Base-by-base conservation (phyloP, 2,888 invertebrate genomes). In the Phengaris alcon region DNA sequence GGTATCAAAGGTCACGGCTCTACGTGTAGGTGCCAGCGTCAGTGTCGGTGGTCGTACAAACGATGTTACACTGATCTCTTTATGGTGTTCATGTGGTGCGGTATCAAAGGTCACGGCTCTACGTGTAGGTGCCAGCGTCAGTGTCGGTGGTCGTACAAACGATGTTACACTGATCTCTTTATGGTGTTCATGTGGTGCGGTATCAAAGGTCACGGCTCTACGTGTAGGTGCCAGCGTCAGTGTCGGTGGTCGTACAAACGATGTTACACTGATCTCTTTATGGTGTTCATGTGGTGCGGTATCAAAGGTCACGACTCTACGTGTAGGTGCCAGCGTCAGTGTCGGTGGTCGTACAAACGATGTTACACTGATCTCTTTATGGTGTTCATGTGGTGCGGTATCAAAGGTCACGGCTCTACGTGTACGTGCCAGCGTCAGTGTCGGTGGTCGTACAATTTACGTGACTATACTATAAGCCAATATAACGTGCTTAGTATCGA, bases 371-470 rank as follows among this genome's bases (percentile, higher is more conserved):
- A 44, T 64, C 44, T 64, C 46, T n/a, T n/a, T 2, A 59, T 15
- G 15, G 10, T 48, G 46, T 69, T 51, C n/a, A 9, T 51, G 51
- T 22, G 48, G 48, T 70, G 22, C 15, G n/a, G 51, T 48, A 48
- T 10, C 52, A 12, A 70, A 70, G 52, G 52, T 70, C 70, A 70
- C 51, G 70, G 15, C 22, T 52, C 15, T 51, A 64, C 64, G 35
- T 51, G 70, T 15, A 70, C 72, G 52, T 52, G 72, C 54, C 54
- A 22, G 15, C 12, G 51, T 52, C 72, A 72, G 7, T 13, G 6
- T 22, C 54, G 72, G 72, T 22, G 72, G 54, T 13, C 72, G 52
- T 52, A 52, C 70, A 22, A 52, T 69, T 51, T 54, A 72, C 72
- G 72, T 72, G 72, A 52, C 9, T 54, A n/a, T n/a, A 69, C 48